Evolutionary conservation across 2,797 vertebrate species (phyloP).

Genomic region (Remorina albescens): DNA sequence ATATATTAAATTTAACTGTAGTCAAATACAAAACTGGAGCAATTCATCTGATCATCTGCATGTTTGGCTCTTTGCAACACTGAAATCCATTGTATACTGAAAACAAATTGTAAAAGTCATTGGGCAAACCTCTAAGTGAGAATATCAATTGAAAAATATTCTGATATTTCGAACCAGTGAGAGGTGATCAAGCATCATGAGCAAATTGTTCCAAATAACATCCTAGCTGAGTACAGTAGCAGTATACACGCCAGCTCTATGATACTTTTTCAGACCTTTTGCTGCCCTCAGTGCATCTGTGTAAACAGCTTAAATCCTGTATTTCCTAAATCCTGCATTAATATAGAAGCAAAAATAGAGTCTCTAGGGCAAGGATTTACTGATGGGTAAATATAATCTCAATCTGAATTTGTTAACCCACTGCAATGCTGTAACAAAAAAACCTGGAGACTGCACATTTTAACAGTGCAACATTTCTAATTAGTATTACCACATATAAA

Average conservation of each 20-base stretch:
- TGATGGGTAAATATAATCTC: conserved; percentile 59
- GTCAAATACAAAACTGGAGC: not conserved
- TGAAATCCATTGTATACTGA: not conserved
- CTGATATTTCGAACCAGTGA: too few species aligned
- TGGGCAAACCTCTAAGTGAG: not conserved
- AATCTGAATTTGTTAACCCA: conserved; percentile 54
- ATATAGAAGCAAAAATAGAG: conserved; percentile 55
- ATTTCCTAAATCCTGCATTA: conserved; percentile 69
- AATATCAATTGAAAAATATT: too few species aligned
- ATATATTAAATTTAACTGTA: not conserved
- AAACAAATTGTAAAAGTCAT: not conserved
- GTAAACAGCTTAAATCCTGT: conserved; percentile 62
- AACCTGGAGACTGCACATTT: not conserved
- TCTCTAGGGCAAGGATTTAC: conserved; percentile 57
- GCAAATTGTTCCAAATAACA: conserved; percentile 35
- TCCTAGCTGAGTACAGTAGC: not conserved
- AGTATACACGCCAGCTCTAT: conserved; percentile 22
- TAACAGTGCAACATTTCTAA: not conserved
- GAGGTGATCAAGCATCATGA: conserved; percentile 27
- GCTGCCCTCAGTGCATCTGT: conserved; percentile 50
- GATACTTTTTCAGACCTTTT: conserved; percentile 33
- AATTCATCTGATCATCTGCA: not conserved
- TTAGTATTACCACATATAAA: not conserved
- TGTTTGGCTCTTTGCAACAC: not conserved
- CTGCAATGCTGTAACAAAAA: not conserved